Percentiles rank a stretch among this genome's conserved stretches.
phyloP scores from a whole-genome alignment of 2,888 invertebrate genomes.

The Mimas tiliae region DNA sequence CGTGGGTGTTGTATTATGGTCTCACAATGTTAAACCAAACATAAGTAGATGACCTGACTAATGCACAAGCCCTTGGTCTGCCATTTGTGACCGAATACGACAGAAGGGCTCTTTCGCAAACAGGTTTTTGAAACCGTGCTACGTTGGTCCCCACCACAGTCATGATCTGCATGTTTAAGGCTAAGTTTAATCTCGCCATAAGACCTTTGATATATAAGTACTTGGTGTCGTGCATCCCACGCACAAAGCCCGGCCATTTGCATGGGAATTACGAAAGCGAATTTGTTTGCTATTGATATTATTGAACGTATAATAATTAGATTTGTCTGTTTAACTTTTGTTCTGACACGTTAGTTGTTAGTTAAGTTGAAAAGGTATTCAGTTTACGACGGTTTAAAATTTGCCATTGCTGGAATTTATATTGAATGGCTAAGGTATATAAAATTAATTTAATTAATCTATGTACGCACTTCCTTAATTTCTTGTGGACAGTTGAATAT shows the following conservation, averaged over 20 bases:
- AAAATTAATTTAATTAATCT: background rate
- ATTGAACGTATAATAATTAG: constrained; percentile 2
- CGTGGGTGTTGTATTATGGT: constrained; percentile 36
- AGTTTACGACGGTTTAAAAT: background rate
- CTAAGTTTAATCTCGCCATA: constrained; percentile 27
- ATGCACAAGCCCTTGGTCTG: constrained; percentile 54
- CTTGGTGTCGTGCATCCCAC: constrained; percentile 1
- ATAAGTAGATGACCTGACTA: constrained; percentile 60
- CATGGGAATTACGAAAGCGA: constrained; percentile 15
- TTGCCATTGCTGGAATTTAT: no score
- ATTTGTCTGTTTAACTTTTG: constrained; percentile 2
- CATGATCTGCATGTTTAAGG: constrained; percentile 18
- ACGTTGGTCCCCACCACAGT: background rate
- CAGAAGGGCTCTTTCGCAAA: constrained; percentile 72
- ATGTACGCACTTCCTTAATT: no score
- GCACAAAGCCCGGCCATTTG: background rate
- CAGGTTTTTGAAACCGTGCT: constrained; percentile 61
- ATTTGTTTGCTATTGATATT: constrained; percentile 10
- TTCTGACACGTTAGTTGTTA: background rate
- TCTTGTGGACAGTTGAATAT: no score
- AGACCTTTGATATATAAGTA: constrained; percentile 27
- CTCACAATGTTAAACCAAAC: constrained; percentile 50
- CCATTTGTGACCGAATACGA: constrained; percentile 58
- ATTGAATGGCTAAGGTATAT: background rate
- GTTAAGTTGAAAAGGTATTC: background rate